Evolutionary conservation across 1,140 invertebrate species (phyloP), one percentile per base, ranked within the genome.

Genomic region (Lutraria rhynchaena): DNA sequence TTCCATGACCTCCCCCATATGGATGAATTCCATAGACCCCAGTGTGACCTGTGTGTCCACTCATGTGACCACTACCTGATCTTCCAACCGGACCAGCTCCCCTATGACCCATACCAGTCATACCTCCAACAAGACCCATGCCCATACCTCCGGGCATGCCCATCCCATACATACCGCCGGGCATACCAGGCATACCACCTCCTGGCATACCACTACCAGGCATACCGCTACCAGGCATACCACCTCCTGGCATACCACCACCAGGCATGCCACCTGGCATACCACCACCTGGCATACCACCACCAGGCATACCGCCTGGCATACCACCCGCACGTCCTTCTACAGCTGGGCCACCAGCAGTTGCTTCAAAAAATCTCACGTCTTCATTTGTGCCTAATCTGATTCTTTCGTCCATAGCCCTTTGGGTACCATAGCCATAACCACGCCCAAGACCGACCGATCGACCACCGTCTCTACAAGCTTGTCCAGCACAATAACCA

Each of bases 301-400:
- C 65, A 0, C 17, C 1, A 7, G 13, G 9, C 1, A 17, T 41
- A 11, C 35, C 37, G 17, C 17, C 17, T 11, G 51, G 17, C 1
- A 22, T 22, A 19, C n/a, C 46, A n/a, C 11, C 19, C 9, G 19
- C 17, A 3, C 13, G 15, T 51, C n/a, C 44, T n/a, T 0, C 13
- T 5, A 15, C 31, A 13, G 24, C 49, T 24, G 73, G 73, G 19
- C 55, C 55, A 13, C 73, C 73, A 33, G 57, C 17, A 31, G 33
- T n/a, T 41, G 49, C 49, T 61, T 75, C 73, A 61, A 61, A 75
- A 24, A 63, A 33, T 31, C 73, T 61, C 7, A 75, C 63, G 35
- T 63, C 58, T 60, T 75, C 73, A 31, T 75, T 75, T 61, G 0
- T 1, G 11, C 73, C 57, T 1, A 13, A 49, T 7, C 55, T 37